Base-by-base conservation (phyloP, 2,888 invertebrate genomes). In the Pachymerium ferrugineum region DNA sequence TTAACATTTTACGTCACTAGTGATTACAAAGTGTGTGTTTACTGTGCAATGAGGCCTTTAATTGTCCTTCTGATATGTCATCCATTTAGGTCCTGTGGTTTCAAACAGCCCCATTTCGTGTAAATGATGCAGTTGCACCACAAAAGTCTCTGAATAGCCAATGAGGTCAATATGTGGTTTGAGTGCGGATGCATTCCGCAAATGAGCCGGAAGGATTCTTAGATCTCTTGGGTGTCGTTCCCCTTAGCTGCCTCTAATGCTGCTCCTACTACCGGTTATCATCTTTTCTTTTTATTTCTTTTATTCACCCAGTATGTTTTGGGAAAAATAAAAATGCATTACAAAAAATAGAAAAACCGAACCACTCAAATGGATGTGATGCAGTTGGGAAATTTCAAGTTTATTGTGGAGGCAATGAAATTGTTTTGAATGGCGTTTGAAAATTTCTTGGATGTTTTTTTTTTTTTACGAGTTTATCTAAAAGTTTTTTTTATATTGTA, bases 71-170 rank as follows among this genome's bases (percentile, higher is more conserved):
- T 47, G 47, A 47, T 47, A 47, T 47, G 47, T 47, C 47, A 47
- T 47, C 47, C 47, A 16, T 47, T 47, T 47, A 47, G 47, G 19
- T 16, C 47, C 22, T 47, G 47, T 47, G 47, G 47, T 47, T 47
- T 47, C 16, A 16, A 47, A 47, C 47, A 16, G 47, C 47, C 16
- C 47, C 47, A 47, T 47, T 47, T 47, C 47, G 47, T n/a, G 47
- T 47, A 47, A 47, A 47, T 47, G 47, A 47, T 47, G 47, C 47
- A 47, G 47, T 47, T 47, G 14, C 22, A 47, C 47, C 47, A 16
- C 47, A 47, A 47, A 47, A 16, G 47, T 47, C 47, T 47, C 47
- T 47, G 47, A 47, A 47, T 47, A n/a, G 47, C 47, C 47, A 47
- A 47, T 47, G 47, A 47, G 47, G 47, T 47, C 47, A 47, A 47